Percentiles rank a stretch among this genome's conserved stretches.
These are phyloP conservation scores for Xestia ashworthii DNA, from an alignment of 2,888 invertebrate species.

Conservation along the genomic window DNA sequence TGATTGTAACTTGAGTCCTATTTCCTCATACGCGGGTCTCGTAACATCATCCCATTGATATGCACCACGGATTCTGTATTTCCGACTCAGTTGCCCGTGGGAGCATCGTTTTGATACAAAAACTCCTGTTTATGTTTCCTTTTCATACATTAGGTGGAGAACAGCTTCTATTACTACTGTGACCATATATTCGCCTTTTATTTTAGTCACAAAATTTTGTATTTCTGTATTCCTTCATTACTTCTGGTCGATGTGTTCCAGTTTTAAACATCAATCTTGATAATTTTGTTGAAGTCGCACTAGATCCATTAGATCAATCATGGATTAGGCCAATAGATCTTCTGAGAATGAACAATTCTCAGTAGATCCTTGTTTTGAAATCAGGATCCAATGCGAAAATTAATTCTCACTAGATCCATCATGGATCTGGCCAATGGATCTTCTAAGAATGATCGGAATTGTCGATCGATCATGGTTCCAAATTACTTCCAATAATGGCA, in stretches of 20 bases:
- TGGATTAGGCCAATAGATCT: too few relatives aligned
- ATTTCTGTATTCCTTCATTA: neutral
- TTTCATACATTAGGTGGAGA: constrained; percentile 47
- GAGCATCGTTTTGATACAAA: constrained; percentile 59
- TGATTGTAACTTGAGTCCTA: constrained; percentile 25
- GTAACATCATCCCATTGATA: constrained; percentile 55
- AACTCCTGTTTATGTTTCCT: constrained; percentile 60
- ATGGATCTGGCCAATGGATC: too few relatives aligned
- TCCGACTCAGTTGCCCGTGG: constrained; percentile 63
- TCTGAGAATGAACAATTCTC: too few relatives aligned
- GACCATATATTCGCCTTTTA: constrained; percentile 20
- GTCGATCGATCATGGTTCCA: neutral
- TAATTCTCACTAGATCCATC: too few relatives aligned
- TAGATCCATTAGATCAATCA: too few relatives aligned
- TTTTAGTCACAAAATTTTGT: too few relatives aligned
- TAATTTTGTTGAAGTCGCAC: too few relatives aligned
- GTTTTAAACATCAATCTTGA: too few relatives aligned
- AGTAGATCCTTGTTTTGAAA: too few relatives aligned
- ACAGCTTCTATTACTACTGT: constrained; percentile 27
- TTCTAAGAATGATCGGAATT: too few relatives aligned
- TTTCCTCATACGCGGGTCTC: constrained; percentile 40
- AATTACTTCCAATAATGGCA: neutral
- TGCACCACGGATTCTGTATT: constrained; percentile 61
- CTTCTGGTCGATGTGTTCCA: neutral
- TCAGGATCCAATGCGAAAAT: too few relatives aligned